Base-by-base conservation (phyloP, 2,888 invertebrate species). In the Conops quadrifasciatus region DNA sequence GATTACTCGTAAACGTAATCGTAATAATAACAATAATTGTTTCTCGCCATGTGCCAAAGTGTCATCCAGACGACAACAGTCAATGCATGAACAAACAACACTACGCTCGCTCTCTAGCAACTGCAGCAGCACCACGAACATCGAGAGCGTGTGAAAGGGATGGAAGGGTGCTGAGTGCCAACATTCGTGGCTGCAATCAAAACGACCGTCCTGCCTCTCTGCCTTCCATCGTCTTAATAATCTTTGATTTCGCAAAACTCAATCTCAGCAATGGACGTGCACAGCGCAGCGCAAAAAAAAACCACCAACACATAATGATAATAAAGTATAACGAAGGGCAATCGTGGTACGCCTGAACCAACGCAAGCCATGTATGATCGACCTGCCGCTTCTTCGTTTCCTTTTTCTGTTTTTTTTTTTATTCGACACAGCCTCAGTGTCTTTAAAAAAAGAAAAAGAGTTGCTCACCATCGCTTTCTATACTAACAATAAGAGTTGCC, bases 261-360 rank as follows among this genome's bases (percentile, higher is more conserved):
- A 24, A 43, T 49, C 51, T 45, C 64, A 65, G 56, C 66, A 60
- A 30, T 15, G 7, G 16, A 24, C 53, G n/a, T n/a, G 51, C 15
- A 9, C 15, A 11, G 1, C 15, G 62, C 30, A 51, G 26, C 49
- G 49, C 13, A 71, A 15, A 51, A 53, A 49, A 67, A 60, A 66
- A 67, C 51, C 60, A 67, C 60, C 30, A 60, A 71, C 71, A 67
- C 71, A 60, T 71, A 66, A 62, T 70, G 58, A 65, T 51, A 60
- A 67, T 71, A 71, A 71, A 71, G 60, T 59, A 66, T 71, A 71
- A 71, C 47, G 71, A 71, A 51, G 21, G 13, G 24, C 43, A 15
- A 43, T 36, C 62, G 36, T 9, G 36, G 9, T 36, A 36, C 36
- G 53, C 11, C 24, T n/a, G 49, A 24, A 64, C 64, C 26, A 36